A percentile compares a stretch with the other conserved stretches of the same genome.
These are phyloP conservation scores for Deroplatys truncata DNA, from an alignment of 2,888 invertebrate species.

Conservation along the genomic window DNA sequence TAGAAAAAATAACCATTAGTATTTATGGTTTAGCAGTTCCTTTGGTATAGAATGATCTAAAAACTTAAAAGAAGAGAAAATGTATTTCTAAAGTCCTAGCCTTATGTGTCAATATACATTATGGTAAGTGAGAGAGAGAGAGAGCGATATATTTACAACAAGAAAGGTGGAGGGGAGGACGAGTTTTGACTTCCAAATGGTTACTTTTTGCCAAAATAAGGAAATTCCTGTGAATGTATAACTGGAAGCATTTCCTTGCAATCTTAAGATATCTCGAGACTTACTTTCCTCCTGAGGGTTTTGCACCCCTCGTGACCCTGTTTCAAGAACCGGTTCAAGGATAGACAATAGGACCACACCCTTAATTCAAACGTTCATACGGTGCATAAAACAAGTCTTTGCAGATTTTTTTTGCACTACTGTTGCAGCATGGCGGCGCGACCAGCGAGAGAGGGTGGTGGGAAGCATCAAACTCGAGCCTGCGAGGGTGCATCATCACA, in stretches of 20 bases:
- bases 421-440: background rate
- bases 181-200: background rate
- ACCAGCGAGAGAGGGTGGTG: background rate
- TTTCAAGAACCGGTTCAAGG: background rate
- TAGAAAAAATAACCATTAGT: too few relatives aligned
- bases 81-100: too few relatives aligned
- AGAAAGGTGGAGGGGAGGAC: too few relatives aligned
- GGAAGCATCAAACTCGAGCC: background rate
- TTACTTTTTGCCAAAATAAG: background rate
- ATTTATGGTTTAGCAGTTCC: too few relatives aligned
- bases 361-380: background rate
- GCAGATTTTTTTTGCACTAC: conserved; percentile 14
- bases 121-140: too few relatives aligned
- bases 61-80: too few relatives aligned
- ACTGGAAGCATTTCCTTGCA: background rate
- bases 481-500: background rate
- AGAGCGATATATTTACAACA: too few relatives aligned
- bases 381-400: background rate
- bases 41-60: too few relatives aligned
- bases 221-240: background rate
- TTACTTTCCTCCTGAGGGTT: background rate
- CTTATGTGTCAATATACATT: too few relatives aligned
- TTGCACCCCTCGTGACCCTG: background rate
- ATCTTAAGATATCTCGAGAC: background rate
- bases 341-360: background rate